Evolutionary conservation across 2,797 vertebrate species (phyloP), one percentile per base, ranked within the genome.

Genomic region (Micrastur ruficollis): DNA sequence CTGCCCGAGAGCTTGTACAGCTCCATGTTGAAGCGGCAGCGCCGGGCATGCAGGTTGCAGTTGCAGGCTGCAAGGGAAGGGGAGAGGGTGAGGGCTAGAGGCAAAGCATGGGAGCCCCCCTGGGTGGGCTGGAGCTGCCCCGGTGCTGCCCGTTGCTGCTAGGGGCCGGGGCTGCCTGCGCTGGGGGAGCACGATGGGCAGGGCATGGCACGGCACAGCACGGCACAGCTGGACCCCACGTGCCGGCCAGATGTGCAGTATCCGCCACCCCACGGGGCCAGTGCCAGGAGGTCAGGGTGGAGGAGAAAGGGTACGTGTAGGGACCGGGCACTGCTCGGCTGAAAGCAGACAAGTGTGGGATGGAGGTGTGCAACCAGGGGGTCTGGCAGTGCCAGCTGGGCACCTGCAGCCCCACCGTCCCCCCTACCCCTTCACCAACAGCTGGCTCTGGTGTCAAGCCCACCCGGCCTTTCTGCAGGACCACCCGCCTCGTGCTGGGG

Each of bases 11-110:
- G 98, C 95, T 99, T 99, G 98, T 98, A 99, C 63, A 99, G 99
- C 97, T 99, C 99, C 99, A 99, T 99, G 98, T 99, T 99, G 98
- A 99, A 99, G 53, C 99, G 99, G 89, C 99, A 99, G 52, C 99
- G 98, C 38, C 99, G 98, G 9, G 99, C 99, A 1, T 99, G 99
- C 22, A 99, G 99, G 98, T 99, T 99, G 87, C 99, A 99, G 97
- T 99, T 99, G 76, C 99, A 99, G 94, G 99, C 99, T 99, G 98
- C 42, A 21, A 83, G 65, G 75, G 74, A 92, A 96, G 34, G n/a
- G 58, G 76, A 81, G 53, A 88, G 5, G 40, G 8, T 90, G 70
- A 89, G 50, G 29, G 31, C 38, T 70, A 61, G 34, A 32, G 52
- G 31, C 0, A 6, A 40, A 31, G 40, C 6, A 46, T 19, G 2